Evolutionary conservation across 1,140 invertebrate genomes (phyloP), one percentile per base, ranked within the genome.

Genomic region (Orius laevigatus): DNA sequence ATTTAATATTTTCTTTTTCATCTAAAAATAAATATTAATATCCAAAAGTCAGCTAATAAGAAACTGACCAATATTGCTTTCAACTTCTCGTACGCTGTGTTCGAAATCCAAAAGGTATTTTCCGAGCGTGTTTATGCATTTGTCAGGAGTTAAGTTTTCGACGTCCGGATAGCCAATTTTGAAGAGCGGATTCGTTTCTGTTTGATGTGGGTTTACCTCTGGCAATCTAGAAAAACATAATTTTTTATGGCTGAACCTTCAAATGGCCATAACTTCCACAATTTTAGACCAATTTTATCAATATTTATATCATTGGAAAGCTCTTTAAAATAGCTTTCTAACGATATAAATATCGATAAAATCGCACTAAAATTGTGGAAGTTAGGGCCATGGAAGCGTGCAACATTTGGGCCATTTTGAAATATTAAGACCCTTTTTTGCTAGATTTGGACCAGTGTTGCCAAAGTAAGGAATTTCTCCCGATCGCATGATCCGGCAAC

Each of bases 51-150:
- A 38, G 19, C 5, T 34, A 38, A 16, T 38, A n/a, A 16, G 15
- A 38, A 38, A 38, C 36, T 49, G 57, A 66, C 69, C 62, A 56
- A 71, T 58, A 52, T 65, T 63, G 38, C 77, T 66, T 62, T 80
- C 75, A 48, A 82, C 62, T 35, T 72, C 66, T 59, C 73, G 72
- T 1, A 92, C 69, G 9, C 70, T 72, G 56, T 77, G 76, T 68
- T 95, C 88, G 64, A 83, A 84, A 46, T 85, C 77, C n/a, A 87
- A 65, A 1, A 82, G 72, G 55, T 86, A 75, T 60, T 82, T 86
- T 36, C 79, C 83, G 53, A 91, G 78, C 20, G 82, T 79, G 10
- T 77, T 78, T 36, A 84, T 70, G 61, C 84, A 86, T 63, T 81
- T 80, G 63, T 88, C 79, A 46, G 85, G 78, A n/a, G 77, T 79